Evolutionary conservation across 2,797 vertebrate genomes (phyloP), one percentile per base, ranked within the genome.

Genomic region (Gallirallus australis): DNA sequence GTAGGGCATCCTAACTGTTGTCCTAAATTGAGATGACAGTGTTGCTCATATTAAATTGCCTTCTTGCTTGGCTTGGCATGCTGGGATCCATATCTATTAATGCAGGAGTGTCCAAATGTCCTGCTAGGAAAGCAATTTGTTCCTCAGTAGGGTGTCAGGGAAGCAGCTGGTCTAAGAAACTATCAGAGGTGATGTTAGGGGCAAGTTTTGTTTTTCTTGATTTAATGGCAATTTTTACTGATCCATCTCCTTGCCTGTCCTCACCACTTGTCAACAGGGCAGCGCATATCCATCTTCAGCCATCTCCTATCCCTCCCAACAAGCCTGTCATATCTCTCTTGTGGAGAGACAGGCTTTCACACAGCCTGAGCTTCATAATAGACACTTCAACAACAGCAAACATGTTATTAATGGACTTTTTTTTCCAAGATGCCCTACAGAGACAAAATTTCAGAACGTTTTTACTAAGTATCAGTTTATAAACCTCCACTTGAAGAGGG

Each of bases 21-120:
- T 96, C 98, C 98, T 98, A 98, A 98, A 98, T 98, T 98, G 98
- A 98, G 98, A 98, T 98, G 98, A 98, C 98, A 98, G 98, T 98
- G 97, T 97, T 98, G 97, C 97, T 98, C 98, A 97, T 98, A 97
- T 98, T 98, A 97, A 98, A 98, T 97, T 98, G 98, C 97, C 96
- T 98, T 97, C 95, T 96, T 92, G 93, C 98, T 97, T 97, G 97
- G 95, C 96, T 98, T 96, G 93, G 96, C 98, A 90, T 98, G 98
- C 98, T 98, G 98, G 97, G 98, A 98, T 97, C 97, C 96, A 80
- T 98, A 98, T 98, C 98, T 98, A 97, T 98, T 98, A 98, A 98
- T 98, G 96, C 97, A 97, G 91, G 96, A 98, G 96, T 98, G 98
- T 98, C 98, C 98, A 98, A 96, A 97, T 96, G 97, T 98, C 98